Conservation (phyloP, 35 echinoderm and acorn worm genomes). For the Ophiothrix spiculata region DNA sequence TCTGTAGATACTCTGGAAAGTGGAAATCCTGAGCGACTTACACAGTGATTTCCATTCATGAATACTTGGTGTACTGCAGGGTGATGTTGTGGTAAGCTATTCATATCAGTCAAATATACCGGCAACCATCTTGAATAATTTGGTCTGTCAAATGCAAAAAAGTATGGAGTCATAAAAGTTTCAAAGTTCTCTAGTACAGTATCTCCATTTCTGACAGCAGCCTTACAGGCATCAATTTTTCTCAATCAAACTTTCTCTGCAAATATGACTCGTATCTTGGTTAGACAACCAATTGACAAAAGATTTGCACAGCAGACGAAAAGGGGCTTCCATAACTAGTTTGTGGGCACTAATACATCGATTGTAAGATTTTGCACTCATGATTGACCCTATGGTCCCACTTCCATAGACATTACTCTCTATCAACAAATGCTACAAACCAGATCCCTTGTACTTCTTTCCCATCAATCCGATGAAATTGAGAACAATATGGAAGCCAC, state of each 20-base stretch:
- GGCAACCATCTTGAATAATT: no score
- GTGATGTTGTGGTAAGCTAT: no score
- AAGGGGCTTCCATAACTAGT: conserved; percentile 16
- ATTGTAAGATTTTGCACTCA: conserved; percentile 29
- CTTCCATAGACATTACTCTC: not conserved
- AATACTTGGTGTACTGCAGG: no score
- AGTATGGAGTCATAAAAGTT: not conserved
- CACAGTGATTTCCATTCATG: no score
- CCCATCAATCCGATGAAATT: not conserved
- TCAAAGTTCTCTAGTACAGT: not conserved
- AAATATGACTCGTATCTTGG: not conserved
- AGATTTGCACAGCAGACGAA: not conserved
- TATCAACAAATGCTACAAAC: conserved; percentile 26
- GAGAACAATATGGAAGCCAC: conserved; percentile 40
- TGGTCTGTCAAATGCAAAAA: not conserved
- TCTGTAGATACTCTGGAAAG: no score
- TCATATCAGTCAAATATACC: no score
- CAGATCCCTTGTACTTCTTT: conserved; percentile 10
- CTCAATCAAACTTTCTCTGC: not conserved
- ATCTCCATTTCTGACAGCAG: not conserved
- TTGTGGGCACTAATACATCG: not conserved
- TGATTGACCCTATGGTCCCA: not conserved
- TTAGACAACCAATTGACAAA: not conserved
- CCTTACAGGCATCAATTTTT: not conserved
- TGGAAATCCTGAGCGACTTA: no score